Conservation (phyloP, 1,140 invertebrate species). For the Patella vulgata region DNA sequence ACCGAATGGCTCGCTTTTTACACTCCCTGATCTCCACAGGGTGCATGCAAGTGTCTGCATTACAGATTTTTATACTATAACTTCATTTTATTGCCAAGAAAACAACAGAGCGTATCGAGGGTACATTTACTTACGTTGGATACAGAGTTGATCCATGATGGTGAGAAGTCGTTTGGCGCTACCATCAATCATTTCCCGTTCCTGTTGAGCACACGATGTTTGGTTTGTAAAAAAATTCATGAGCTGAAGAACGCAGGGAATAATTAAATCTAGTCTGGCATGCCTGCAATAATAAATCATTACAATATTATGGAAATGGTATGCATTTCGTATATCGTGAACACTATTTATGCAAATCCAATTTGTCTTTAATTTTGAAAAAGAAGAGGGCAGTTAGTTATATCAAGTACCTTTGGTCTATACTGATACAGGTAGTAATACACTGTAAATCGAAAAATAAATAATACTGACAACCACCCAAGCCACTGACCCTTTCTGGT, state of each 20-base stretch:
- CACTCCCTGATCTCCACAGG: neutral
- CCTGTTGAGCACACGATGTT: neutral
- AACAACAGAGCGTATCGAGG: neutral
- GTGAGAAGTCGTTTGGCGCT: neutral
- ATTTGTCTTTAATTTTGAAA: no score
- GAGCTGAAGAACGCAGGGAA: slow-evolving; percentile 5
- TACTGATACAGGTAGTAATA: no score
- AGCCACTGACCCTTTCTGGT: no score
- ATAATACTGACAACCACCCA: no score
- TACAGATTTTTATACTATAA: neutral
- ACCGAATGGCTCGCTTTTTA: no score
- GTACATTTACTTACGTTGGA: neutral
- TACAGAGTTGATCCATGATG: slow-evolving; percentile 1
- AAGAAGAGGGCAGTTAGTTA: no score
- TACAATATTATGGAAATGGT: no score
- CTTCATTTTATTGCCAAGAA: neutral
- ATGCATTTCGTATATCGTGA: no score
- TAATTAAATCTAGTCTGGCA: neutral
- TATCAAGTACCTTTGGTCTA: no score
- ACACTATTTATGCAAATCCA: no score
- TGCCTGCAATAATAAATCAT: neutral
- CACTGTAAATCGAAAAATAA: no score
- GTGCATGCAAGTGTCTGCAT: neutral
- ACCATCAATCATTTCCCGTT: neutral
- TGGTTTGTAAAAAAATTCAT: neutral